phyloP scores from a whole-genome alignment of 2,797 vertebrate species.

The Varecia variegata region DNA sequence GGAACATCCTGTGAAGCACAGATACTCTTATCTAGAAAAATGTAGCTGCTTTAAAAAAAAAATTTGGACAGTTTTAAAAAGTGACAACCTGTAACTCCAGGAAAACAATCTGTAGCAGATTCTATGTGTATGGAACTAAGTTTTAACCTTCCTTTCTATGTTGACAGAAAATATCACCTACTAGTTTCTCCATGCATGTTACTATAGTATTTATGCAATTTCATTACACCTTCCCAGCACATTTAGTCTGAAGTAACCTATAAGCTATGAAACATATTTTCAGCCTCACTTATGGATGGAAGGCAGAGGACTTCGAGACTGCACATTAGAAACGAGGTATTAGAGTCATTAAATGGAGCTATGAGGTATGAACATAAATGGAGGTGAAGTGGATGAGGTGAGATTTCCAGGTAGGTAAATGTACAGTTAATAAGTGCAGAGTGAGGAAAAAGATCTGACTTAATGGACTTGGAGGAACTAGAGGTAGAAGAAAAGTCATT shows the following conservation, averaged over 20 bases:
- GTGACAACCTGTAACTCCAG: background rate
- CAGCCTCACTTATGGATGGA: background rate
- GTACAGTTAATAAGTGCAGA: background rate
- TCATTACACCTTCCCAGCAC: background rate
- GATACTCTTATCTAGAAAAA: background rate
- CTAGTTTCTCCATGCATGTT: background rate
- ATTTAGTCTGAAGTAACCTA: background rate
- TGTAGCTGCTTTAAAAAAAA: background rate
- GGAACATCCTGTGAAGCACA: background rate
- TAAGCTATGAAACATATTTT: background rate
- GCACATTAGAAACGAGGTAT: background rate
- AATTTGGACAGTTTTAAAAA: background rate
- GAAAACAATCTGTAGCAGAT: background rate
- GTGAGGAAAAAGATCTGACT: background rate
- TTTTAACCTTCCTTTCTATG: background rate
- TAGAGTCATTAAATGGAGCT: background rate
- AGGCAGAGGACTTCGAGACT: background rate
- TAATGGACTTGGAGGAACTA: background rate
- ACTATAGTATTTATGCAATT: background rate
- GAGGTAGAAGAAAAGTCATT: background rate
- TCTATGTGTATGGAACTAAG: background rate
- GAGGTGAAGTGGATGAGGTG: background rate
- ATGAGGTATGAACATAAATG: background rate
- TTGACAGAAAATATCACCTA: background rate
- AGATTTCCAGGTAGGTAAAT: background rate